phyloP scores from a whole-genome alignment of 2,888 invertebrate genomes.

The Coenonympha glycerion region DNA sequence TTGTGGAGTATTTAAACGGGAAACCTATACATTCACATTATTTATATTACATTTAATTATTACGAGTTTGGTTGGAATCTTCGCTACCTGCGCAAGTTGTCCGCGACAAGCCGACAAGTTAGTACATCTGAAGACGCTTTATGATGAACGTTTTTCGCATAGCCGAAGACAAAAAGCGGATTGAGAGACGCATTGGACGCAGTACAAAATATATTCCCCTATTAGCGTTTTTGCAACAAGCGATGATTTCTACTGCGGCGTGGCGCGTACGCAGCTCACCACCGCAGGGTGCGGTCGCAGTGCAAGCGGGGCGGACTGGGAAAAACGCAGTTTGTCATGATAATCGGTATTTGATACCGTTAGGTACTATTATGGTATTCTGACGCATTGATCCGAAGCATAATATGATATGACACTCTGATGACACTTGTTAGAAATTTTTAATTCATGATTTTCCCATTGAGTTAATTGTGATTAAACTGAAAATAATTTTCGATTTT shows the following conservation, averaged over 20 bases:
- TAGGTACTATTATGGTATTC: no score
- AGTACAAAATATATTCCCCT: slow-evolving; percentile 22
- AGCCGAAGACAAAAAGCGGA: slow-evolving; percentile 20
- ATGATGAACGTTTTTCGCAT: slow-evolving; percentile 20
- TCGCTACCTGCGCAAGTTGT: no score
- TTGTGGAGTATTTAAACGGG: not conserved
- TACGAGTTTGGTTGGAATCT: not conserved
- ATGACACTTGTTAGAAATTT: no score
- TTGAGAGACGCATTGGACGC: slow-evolving; percentile 18
- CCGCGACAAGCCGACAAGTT: not conserved
- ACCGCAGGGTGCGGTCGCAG: slow-evolving; percentile 3
- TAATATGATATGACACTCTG: no score
- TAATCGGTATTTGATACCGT: no score
- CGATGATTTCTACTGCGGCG: slow-evolving; percentile 28
- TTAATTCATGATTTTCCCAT: no score
- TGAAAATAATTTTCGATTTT: no score
- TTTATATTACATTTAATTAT: not conserved
- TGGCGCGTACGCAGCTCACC: no score
- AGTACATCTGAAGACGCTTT: not conserved
- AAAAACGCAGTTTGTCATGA: no score
- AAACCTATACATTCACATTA: no score
- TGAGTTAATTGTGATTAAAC: no score
- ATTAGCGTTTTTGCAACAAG: slow-evolving; percentile 27
- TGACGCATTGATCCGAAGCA: no score
- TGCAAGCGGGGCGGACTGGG: slow-evolving; percentile 16